Conservation (phyloP, 1,140 invertebrate species). For the Wasmannia auropunctata region DNA sequence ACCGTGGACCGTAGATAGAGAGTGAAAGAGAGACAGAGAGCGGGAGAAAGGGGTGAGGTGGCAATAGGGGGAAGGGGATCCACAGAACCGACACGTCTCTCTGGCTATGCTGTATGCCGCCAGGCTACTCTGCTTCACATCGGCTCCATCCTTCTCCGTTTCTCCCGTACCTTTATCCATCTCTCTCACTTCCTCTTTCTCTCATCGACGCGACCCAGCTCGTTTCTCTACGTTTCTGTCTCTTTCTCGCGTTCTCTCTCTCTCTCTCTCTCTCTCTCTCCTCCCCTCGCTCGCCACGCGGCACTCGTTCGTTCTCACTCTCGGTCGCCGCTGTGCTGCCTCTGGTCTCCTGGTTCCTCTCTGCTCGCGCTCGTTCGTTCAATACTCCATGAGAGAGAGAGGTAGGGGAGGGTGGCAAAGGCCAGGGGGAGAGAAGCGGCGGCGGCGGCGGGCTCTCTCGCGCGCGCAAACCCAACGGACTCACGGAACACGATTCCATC, state of each 20-base stretch:
- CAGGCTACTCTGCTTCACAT: conserved; percentile 76
- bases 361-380: conserved; percentile 79
- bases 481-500: conserved; percentile 75
- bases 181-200: conserved; percentile 70
- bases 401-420: conserved; percentile 71
- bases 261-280: neutral
- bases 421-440: conserved; percentile 58
- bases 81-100: conserved; percentile 80
- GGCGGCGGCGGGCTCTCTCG: conserved; percentile 69
- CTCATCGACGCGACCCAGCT: conserved; percentile 62
- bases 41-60: conserved; percentile 11
- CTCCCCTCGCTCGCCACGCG: conserved; percentile 25
- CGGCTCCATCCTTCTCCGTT: conserved; percentile 73
- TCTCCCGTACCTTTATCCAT: conserved; percentile 59
- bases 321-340: conserved; percentile 68
- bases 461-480: conserved; percentile 75
- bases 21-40: conserved; percentile 5
- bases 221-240: conserved; percentile 57
- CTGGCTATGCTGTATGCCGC: conserved; percentile 77
- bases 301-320: conserved; percentile 62
- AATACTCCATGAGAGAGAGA: conserved; percentile 79
- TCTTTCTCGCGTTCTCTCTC: conserved; percentile 63
- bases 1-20: conserved; percentile 29
- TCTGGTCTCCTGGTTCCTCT: conserved; percentile 75
- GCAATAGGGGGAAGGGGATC: conserved; percentile 58